Evolutionary conservation across 2,113 vertebrate species (phyloP), one percentile per base, ranked within the genome.

Genomic region (Tyrannus savana): DNA sequence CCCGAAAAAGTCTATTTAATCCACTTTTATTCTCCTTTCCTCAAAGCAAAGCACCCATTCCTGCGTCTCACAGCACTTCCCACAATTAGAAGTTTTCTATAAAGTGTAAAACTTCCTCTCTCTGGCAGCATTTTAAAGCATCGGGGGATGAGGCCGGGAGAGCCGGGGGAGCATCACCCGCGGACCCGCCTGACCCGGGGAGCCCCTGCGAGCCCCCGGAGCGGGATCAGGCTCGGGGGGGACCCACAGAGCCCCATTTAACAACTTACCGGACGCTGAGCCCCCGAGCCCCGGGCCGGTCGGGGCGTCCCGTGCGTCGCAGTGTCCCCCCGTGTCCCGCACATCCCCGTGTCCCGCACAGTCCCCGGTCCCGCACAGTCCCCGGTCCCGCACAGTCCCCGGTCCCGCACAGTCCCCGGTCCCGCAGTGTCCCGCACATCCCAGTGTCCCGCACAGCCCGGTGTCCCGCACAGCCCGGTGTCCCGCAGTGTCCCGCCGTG

Each of bases 141-240:
- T 1, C 16, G 27, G 60, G 3, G 28, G 2, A 0, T 0, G 31
- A 14, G 10, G 37, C 52, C 9, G 30, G 59, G n/a, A 59, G 25
- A 4, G 49, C 68, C 4, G 11, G 1, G 19, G 5, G 8, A 72
- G 58, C 79, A 30, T 7, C 5, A 6, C 72, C 28, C 62, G 0
- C 75, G 25, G 24, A 21, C 3, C 73, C 8, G 53, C 33, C 46
- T 33, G n/a, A 5, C 24, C 30, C 19, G 24, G 13, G 39, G 27
- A 64, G 47, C 27, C 46, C 46, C 46, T 19, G 56, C 56, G 50
- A 44, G 53, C 46, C 27, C 17, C 30, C 18, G 37, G 44, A 0
- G 22, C 17, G 12, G 17, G 21, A 25, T 7, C 83, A 9, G 52
- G 17, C 37, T 13, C 9, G 55, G 19, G 14, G 27, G 19, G 6